Base-by-base conservation (phyloP, 2,888 invertebrate genomes). In the Archips xylosteana region DNA sequence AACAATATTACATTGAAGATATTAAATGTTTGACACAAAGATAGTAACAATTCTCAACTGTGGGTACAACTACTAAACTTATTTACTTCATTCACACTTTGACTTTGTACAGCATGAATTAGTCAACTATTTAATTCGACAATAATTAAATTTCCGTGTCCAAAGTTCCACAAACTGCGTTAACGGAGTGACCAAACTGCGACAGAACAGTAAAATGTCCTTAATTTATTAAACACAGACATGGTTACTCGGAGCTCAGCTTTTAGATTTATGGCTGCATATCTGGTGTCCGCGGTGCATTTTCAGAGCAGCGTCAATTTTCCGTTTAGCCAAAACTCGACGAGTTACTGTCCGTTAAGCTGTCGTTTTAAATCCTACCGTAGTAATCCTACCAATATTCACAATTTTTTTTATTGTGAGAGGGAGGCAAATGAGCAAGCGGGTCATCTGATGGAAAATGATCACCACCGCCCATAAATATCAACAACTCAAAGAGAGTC, bases 201-300 rank as follows among this genome's bases (percentile, higher is more conserved):
- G 61, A 47, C 67, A 12, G 34, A 36, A 62, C 39, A 59, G 64
- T 64, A 69, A 64, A 69, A 47, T 64, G 59, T 73, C 63, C 64
- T 10, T 49, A 73, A 69, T 73, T 69, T 73, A 69, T 73, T 67
- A 61, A 72, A 63, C 63, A 42, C 45, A 42, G 64, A 45, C 63
- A 63, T 69, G 59, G 71, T 45, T 45, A 64, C 49, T 68, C 49
- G 49, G 54, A 57, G 72, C 47, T 63, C 63, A 64, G 59, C 13
- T 34, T n/a, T 15, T 59, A 45, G 69, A 73, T 73, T 73, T 73
- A 73, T 73, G 49, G 34, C 12, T 32, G 47, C 61, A 67, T 72
- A 72, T 67, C 54, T 72, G 62, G 68, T 62, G 62, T 36, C 71
- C 67, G 67, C 60, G 49, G 65, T 45, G 45, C 63, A 36, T 32